Base-by-base conservation (phyloP, 2,113 vertebrate species). In the Seriola dumerili region DNA sequence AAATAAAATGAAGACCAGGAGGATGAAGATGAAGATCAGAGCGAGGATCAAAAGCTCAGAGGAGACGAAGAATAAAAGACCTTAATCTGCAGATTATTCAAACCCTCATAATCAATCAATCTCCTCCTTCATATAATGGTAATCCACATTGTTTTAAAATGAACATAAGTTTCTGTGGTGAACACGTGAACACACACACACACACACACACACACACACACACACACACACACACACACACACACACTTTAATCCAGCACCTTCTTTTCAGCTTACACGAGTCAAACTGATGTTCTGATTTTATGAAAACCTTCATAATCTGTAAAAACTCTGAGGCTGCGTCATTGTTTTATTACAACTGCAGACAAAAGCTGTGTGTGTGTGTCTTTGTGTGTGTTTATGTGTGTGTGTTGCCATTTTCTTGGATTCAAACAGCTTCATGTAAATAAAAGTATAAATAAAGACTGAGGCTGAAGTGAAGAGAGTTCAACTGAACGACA, bases 41-140 rank as follows among this genome's bases (percentile, higher is more conserved):
- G 44, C 2, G 42, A 74, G 71, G 80, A 88, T 89, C 5, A 88
- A 89, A 71, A 69, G 88, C 75, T 90, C 89, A 90, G 88, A 67
- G 57, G 1, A 21, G 21, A 21, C 23, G 8, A 73, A 63, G n/a
- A 79, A 88, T 65, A 50, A 76, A 70, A 84, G 67, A 73, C 58
- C 40, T 91, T 87, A 89, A 93, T 93, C 88, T 91, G 83, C 83
- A 88, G 88, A 91, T 91, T 85, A 91, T 85, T 87, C 64, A 76
- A 75, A 68, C 72, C 34, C 63, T 23, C 68, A 78, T 78, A 80
- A 87, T 90, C 91, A 90, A 87, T 91, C 81, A 87, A 75, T 91
- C 83, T 86, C 19, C 79, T 84, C 2, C 62, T 25, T 72, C 78
- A 77, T 74, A 77, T 85, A 57, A 81, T 70, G 72, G 76, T 83